A percentile compares a stretch with the other conserved stretches of the same genome.
phyloP scores from a whole-genome alignment of 2,113 vertebrate species.

The Dicaeum eximium region DNA sequence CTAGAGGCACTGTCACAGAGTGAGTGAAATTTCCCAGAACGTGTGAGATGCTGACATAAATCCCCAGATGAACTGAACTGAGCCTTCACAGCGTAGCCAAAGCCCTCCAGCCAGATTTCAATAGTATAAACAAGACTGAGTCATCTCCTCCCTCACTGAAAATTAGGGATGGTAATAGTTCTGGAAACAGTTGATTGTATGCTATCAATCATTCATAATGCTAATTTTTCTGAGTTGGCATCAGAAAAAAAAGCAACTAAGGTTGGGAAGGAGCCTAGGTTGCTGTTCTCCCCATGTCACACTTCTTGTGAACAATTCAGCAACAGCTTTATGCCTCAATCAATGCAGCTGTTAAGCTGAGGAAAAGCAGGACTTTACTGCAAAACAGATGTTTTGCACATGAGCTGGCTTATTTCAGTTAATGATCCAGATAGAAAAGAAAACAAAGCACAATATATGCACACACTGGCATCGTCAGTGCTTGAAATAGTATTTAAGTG shows the following conservation, averaged over 20 bases:
- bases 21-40: neutral
- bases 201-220: slow-evolving; percentile 29
- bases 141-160: neutral
- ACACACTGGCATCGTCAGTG: neutral
- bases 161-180: neutral
- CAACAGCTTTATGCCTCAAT: slow-evolving; percentile 24
- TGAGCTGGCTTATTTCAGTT: slow-evolving; percentile 27
- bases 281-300: neutral
- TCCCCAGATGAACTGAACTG: neutral
- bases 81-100: neutral
- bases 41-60: slow-evolving; percentile 35
- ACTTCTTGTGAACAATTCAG: neutral
- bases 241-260: neutral
- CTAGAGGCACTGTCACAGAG: neutral
- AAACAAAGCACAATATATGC: neutral
- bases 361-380: slow-evolving; percentile 31
- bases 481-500: neutral
- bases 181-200: slow-evolving; percentile 14
- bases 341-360: slow-evolving; percentile 35
- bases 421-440: slow-evolving; percentile 26
- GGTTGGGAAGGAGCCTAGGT: neutral
- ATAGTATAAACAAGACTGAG: slow-evolving; percentile 5
- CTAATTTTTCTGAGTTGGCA: slow-evolving; percentile 11
- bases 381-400: slow-evolving; percentile 55
- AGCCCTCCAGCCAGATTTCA: slow-evolving; percentile 19